Evolutionary conservation across 2,113 vertebrate species (phyloP).

Genomic region (Brachyhypopomus gauderio): DNA sequence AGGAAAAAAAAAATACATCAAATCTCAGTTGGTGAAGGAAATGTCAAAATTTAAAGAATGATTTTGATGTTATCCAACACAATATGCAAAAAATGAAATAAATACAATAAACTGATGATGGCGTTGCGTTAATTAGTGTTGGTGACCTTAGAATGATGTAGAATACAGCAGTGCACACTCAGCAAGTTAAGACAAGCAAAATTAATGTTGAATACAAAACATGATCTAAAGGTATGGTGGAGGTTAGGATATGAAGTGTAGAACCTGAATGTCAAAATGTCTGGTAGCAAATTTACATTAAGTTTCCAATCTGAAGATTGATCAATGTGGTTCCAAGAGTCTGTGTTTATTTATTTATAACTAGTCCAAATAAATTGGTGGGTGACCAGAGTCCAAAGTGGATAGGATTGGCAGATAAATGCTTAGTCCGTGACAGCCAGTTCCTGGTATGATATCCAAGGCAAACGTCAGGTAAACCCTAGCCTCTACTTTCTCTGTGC

Average conservation of each 20-base stretch:
- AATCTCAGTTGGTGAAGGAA: constrained; percentile 48
- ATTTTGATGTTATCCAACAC: background rate
- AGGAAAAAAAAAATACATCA: constrained; percentile 43
- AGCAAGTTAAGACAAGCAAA: constrained; percentile 19
- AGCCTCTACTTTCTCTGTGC: constrained; percentile 65
- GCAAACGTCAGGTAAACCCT: constrained; percentile 65
- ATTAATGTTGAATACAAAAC: constrained; percentile 33
- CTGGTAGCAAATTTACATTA: background rate
- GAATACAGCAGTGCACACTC: constrained; percentile 39
- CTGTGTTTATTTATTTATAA: background rate
- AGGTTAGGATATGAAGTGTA: background rate
- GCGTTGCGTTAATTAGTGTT: constrained; percentile 16
- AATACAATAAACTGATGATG: constrained; percentile 32
- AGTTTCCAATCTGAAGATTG: background rate
- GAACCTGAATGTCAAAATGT: background rate
- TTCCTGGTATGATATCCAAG: constrained; percentile 65
- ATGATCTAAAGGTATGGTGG: background rate
- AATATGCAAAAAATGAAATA: constrained; percentile 17
- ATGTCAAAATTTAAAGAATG: constrained; percentile 20
- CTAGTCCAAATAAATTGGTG: background rate
- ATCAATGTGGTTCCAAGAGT: background rate
- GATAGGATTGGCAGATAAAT: constrained; percentile 25
- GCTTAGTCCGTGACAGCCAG: constrained; percentile 53
- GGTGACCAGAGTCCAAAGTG: constrained; percentile 24
- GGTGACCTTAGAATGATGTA: constrained; percentile 7